These are phyloP conservation scores for Laspeyria flexula DNA, from an alignment of 2,888 invertebrate genomes.

Conservation along the genomic window DNA sequence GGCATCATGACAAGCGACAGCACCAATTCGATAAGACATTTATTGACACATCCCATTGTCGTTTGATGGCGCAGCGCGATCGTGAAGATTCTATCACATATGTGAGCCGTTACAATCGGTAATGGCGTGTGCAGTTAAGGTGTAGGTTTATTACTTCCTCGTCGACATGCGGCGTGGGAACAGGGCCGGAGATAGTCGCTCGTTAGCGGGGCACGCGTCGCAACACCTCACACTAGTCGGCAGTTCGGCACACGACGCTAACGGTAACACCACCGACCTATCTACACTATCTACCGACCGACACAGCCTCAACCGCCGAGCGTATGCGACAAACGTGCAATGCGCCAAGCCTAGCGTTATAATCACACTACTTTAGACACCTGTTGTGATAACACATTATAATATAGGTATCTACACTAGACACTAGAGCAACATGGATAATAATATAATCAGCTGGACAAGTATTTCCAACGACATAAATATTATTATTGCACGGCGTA, in stretches of 20 bases:
- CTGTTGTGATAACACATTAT: slow-evolving; percentile 48
- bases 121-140: slow-evolving; percentile 83
- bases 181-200: slow-evolving; percentile 80
- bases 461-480: slow-evolving; percentile 36
- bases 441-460: slow-evolving; percentile 36
- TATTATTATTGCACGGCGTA: slow-evolving; percentile 8
- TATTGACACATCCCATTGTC: slow-evolving; percentile 65
- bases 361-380: slow-evolving; percentile 37
- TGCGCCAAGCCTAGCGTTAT: slow-evolving; percentile 41
- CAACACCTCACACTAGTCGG: slow-evolving; percentile 25
- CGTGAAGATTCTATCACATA: slow-evolving; percentile 74
- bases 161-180: slow-evolving; percentile 74
- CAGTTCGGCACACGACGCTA: slow-evolving; percentile 35
- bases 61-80: slow-evolving; percentile 51
- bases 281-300: slow-evolving; percentile 9
- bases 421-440: slow-evolving; percentile 35
- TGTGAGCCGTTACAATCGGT: slow-evolving; percentile 80
- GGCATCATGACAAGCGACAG: slow-evolving; percentile 50
- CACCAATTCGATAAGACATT: slow-evolving; percentile 76
- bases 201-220: slow-evolving; percentile 75
- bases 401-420: no score
- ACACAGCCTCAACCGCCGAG: slow-evolving; percentile 12
- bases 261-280: slow-evolving; percentile 41
- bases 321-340: slow-evolving; percentile 43
- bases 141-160: slow-evolving; percentile 84